A percentile compares a stretch with the other conserved stretches of the same genome.
These are phyloP conservation scores for Hipparchia sbordonii DNA, from an alignment of 2,888 invertebrate species.

Conservation along the genomic window DNA sequence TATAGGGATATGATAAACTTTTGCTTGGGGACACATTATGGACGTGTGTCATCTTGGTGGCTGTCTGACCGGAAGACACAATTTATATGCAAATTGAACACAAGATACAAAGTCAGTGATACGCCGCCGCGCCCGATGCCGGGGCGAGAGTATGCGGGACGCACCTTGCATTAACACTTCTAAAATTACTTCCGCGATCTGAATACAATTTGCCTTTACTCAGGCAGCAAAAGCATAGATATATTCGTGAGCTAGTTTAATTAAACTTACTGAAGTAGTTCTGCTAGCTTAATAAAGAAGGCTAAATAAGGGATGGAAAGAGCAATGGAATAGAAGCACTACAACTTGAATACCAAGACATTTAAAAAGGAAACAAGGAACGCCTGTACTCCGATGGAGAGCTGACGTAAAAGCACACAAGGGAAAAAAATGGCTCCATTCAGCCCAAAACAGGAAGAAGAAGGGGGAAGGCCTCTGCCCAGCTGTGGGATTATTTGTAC, in stretches of 20 bases:
- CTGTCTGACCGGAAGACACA: constrained; percentile 80
- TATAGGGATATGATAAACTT: constrained; percentile 51
- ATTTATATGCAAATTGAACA: constrained; percentile 82
- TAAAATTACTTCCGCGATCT: constrained; percentile 68
- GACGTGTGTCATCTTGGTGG: constrained; percentile 76
- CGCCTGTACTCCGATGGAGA: too few relatives aligned
- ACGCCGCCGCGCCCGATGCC: constrained; percentile 50
- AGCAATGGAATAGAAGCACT: too few relatives aligned
- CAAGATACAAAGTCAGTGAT: constrained; percentile 76
- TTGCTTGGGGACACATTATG: constrained; percentile 53
- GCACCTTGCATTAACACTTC: constrained; percentile 69
- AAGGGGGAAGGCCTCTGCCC: too few relatives aligned
- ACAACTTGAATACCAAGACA: too few relatives aligned
- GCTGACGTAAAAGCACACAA: too few relatives aligned
- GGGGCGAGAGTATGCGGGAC: constrained; percentile 46
- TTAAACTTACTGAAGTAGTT: constrained; percentile 1
- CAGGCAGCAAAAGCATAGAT: constrained; percentile 17
- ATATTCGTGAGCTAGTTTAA: background rate
- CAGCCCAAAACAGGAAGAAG: too few relatives aligned
- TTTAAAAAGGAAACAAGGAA: too few relatives aligned
- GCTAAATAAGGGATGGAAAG: too few relatives aligned
- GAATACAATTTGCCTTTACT: constrained; percentile 55
- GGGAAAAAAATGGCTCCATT: too few relatives aligned
- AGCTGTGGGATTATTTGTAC: too few relatives aligned
- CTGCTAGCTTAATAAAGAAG: background rate